These are phyloP conservation scores for Eospalax fontanierii DNA, from an alignment of 2,797 vertebrate species.

Conservation along the genomic window DNA sequence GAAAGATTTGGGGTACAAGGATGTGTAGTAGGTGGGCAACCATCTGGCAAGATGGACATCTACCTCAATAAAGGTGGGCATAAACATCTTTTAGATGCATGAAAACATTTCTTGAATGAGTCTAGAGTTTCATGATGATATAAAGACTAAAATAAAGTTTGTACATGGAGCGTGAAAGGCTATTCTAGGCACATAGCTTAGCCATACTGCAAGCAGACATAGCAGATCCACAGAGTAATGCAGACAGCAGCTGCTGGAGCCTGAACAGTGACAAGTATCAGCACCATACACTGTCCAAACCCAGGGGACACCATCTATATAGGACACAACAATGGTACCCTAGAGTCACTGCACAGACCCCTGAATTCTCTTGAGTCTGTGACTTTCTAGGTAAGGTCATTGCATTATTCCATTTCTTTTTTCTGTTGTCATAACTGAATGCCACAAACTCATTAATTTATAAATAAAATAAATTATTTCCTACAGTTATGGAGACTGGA, in stretches of 20 bases:
- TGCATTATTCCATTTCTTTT: too few species aligned
- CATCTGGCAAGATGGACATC: not conserved
- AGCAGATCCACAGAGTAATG: not conserved
- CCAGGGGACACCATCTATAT: too few species aligned
- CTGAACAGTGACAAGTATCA: rapidly evolving
- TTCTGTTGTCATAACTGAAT: too few species aligned
- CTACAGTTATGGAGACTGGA: too few species aligned
- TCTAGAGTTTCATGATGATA: not conserved
- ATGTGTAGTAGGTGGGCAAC: not conserved
- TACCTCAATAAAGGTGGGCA: not conserved
- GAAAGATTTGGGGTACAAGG: not conserved
- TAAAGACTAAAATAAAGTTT: not conserved
- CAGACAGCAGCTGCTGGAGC: too few species aligned
- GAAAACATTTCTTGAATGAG: not conserved
- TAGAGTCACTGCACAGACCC: too few species aligned
- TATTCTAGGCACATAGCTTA: not conserved
- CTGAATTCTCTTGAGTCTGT: too few species aligned
- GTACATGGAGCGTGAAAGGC: not conserved
- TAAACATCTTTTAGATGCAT: not conserved
- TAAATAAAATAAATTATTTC: too few species aligned
- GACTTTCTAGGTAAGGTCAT: too few species aligned
- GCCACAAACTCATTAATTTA: too few species aligned
- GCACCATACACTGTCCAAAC: not conserved
- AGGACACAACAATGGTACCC: not conserved
- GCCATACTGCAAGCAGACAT: rapidly evolving